Conservation (phyloP, 2,888 invertebrate species). For the Pinctada fucata region DNA sequence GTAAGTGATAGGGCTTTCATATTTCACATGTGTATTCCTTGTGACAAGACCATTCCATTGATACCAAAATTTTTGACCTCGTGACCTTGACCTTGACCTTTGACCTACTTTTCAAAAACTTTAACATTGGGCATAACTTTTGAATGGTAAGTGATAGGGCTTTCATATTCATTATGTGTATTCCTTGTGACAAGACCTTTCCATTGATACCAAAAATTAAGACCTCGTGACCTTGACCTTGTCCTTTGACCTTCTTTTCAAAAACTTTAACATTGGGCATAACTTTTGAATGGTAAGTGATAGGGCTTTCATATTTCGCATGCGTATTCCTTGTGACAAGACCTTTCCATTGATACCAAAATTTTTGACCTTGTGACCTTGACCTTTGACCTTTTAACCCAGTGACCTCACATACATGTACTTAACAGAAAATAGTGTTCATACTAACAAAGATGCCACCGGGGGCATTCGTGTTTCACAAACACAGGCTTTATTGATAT, state of each 20-base stretch:
- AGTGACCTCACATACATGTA: too few species aligned
- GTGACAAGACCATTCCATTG: not conserved
- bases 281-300: too few species aligned
- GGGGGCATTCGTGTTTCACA: too few species aligned
- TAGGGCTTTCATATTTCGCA: too few species aligned
- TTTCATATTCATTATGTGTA: not conserved
- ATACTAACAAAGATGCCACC: too few species aligned
- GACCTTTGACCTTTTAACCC: not conserved
- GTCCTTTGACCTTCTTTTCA: not conserved
- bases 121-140: not conserved
- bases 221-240: not conserved
- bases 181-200: not conserved
- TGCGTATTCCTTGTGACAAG: not conserved
- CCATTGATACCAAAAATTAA: too few species aligned
- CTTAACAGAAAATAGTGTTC: too few species aligned
- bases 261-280: too few species aligned
- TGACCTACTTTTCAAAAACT: not conserved
- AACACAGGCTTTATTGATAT: too few species aligned
- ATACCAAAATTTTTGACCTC: not conserved
- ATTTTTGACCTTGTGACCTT: not conserved
- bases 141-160: not conserved
- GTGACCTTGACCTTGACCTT: not conserved
- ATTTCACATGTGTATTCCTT: not conserved
- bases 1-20: not conserved
- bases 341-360: not conserved